Conservation (phyloP, 1,140 invertebrate species). For the Aradophagus sp. region DNA sequence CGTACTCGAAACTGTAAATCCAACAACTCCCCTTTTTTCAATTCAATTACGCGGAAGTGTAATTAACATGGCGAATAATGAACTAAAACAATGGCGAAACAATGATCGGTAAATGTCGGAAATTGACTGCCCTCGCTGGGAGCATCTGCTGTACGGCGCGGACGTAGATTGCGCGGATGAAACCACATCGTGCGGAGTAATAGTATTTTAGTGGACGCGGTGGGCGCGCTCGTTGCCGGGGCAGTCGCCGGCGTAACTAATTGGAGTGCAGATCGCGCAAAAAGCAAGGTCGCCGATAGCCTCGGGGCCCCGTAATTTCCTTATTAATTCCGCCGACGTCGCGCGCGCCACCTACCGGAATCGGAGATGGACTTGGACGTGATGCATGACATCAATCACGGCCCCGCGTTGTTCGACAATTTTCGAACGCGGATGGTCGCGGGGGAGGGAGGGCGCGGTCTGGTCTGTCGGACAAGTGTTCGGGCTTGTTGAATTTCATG, state of each 20-base stretch:
- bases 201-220: slow-evolving; percentile 52
- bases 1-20: no score
- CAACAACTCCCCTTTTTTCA: no score
- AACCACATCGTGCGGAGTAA: slow-evolving; percentile 49
- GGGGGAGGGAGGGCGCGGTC: no score
- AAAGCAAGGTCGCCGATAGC: slow-evolving; percentile 42
- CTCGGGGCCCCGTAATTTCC: slow-evolving; percentile 41
- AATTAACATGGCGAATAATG: no score
- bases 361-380: slow-evolving; percentile 21
- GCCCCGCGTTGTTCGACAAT: slow-evolving; percentile 22
- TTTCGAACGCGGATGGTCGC: slow-evolving; percentile 16
- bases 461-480: no score
- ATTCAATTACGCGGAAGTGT: no score
- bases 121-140: no score
- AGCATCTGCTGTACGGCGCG: neutral
- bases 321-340: slow-evolving; percentile 46
- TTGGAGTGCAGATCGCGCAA: slow-evolving; percentile 47
- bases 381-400: slow-evolving; percentile 32
- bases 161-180: slow-evolving; percentile 31
- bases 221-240: slow-evolving; percentile 29
- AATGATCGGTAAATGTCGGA: neutral
- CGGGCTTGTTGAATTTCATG: slow-evolving; percentile 12
- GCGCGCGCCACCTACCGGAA: slow-evolving; percentile 31
- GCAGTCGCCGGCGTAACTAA: slow-evolving; percentile 46
- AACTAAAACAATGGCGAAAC: no score